Evolutionary conservation across 2,113 vertebrate species (phyloP).

Genomic region (Aplodontia rufa): DNA sequence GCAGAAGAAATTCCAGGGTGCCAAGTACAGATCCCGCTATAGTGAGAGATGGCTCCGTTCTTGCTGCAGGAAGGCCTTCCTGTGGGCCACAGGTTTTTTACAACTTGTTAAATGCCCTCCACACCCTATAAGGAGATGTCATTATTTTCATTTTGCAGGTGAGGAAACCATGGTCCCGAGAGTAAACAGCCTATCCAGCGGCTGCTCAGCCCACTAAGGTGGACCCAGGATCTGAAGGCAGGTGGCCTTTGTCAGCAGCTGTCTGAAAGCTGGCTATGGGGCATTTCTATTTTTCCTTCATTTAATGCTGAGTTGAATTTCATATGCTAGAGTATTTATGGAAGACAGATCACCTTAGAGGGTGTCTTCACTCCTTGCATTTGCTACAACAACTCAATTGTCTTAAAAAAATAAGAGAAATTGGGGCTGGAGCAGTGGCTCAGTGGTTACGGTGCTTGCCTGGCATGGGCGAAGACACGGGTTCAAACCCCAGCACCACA

Average conservation of each 20-base stretch:
- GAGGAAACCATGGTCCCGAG: neutral
- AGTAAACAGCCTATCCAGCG: neutral
- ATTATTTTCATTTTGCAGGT: neutral
- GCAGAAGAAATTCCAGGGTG: neutral
- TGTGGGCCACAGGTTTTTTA: fast-evolving
- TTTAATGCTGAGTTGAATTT: neutral
- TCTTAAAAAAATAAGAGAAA: too few species aligned
- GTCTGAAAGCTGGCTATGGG: neutral
- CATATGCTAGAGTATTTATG: neutral
- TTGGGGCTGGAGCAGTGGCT: too few species aligned
- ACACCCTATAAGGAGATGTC: neutral
- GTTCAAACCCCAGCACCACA: too few species aligned
- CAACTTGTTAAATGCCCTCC: neutral
- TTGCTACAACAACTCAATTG: neutral
- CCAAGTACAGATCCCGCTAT: fast-evolving
- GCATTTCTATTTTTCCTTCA: neutral
- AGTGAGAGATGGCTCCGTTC: neutral
- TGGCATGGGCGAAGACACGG: too few species aligned
- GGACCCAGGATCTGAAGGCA: neutral
- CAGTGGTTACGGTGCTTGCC: too few species aligned
- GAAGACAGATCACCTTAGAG: neutral
- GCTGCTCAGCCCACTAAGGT: neutral
- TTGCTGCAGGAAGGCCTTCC: neutral
- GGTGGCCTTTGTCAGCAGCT: neutral
- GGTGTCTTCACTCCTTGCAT: neutral